Evolutionary conservation across 2,888 invertebrate genomes (phyloP), one percentile per base, ranked within the genome.

Genomic region (Harmothoe impar): DNA sequence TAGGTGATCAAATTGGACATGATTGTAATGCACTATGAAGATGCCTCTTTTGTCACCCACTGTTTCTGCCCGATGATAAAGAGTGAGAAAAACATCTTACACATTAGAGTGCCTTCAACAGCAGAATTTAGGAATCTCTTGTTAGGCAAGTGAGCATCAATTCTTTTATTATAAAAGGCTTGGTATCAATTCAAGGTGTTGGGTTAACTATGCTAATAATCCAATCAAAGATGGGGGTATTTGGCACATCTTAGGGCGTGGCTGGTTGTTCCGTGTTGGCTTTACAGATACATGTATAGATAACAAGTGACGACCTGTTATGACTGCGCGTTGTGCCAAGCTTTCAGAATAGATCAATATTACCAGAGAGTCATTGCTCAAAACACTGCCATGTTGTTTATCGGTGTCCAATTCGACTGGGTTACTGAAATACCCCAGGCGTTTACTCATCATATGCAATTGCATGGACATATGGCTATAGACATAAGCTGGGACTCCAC

Each of bases 291-390:
- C 20, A 20, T 62, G 62, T 62, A 62, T 3, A 62, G 62, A 20
- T 7, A 62, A 20, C 62, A n/a, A 43, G 10, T 43, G 43, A 43
- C 3, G 43, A 43, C 5, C 3, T 43, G n/a, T 62, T 62, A 62
- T 20, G 20, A 77, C 31, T 77, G 29, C 3, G 54, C 29, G 29
- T 29, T 54, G 86, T 86, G 86, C 86, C 86, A 86, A 86, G 86
- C 54, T 81, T 20, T 54, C 52, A 52, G 52, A 1, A 3, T 81
- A 86, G n/a, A 86, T 52, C 17, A 77, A 84, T 33, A 31, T 86
- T 25, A 86, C 54, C 52, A 52, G 86, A 52, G 86, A 86, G 86
- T 86, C 20, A 54, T 86, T 86, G 86, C 86, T 86, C 86, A 86
- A 86, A 52, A 84, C 84, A 84, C 23, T 84, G 84, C 7, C 29